These are phyloP conservation scores for Zosterops pallidus DNA, from an alignment of 2,113 vertebrate genomes.

Conservation along the genomic window DNA sequence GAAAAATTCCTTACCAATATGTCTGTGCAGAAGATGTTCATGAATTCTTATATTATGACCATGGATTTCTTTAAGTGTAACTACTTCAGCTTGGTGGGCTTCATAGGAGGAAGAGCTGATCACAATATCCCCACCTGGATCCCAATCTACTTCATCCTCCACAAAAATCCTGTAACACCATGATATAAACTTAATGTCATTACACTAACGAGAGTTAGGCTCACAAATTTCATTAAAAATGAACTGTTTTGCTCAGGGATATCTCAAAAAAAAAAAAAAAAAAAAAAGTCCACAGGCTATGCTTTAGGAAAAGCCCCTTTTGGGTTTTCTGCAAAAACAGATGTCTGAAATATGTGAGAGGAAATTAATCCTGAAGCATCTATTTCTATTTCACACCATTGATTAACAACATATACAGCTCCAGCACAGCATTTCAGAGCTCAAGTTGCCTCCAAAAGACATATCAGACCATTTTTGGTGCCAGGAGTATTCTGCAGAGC, in stretches of 20 bases:
- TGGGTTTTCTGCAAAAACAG: not conserved
- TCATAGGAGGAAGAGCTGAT: constrained; percentile 78
- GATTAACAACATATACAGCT: not conserved
- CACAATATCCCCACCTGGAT: constrained; percentile 49
- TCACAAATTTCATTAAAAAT: not conserved
- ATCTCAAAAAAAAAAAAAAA: not conserved
- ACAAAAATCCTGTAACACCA: constrained; percentile 69
- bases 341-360: not conserved
- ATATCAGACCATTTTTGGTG: not conserved
- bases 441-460: not conserved
- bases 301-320: not conserved
- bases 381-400: not conserved
- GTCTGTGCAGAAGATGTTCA: constrained; percentile 63
- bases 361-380: not conserved
- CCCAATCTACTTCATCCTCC: constrained; percentile 70
- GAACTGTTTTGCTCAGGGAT: not conserved
- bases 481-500: not conserved
- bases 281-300: not conserved
- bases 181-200: not conserved
- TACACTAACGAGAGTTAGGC: not conserved
- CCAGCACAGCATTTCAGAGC: not conserved
- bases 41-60: constrained; percentile 52
- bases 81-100: constrained; percentile 72
- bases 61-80: constrained; percentile 67
- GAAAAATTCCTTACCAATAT: constrained; percentile 64